These are phyloP conservation scores for Eurystomus gularis DNA, from an alignment of 2,113 vertebrate species.

Conservation along the genomic window DNA sequence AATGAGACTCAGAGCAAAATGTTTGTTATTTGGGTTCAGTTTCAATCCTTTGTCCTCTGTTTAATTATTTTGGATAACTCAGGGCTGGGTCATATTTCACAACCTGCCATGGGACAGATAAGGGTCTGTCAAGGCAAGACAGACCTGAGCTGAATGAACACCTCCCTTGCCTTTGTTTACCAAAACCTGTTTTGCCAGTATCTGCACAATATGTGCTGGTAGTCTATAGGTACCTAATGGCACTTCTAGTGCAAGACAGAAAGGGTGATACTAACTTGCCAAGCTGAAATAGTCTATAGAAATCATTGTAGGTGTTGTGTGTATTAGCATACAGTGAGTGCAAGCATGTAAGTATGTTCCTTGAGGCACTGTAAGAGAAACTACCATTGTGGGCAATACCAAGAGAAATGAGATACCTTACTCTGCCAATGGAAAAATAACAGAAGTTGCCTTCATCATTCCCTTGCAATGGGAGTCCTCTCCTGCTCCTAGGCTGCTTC, in stretches of 20 bases:
- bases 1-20: too few relatives aligned
- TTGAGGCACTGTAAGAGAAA: not conserved
- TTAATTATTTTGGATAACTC: too few relatives aligned
- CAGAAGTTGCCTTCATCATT: not conserved
- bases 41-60: too few relatives aligned
- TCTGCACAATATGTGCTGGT: not conserved
- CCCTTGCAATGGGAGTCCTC: not conserved
- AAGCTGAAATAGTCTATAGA: not conserved
- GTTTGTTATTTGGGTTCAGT: too few relatives aligned
- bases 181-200: too few relatives aligned
- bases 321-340: fast-evolving
- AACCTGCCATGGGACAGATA: too few relatives aligned
- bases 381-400: not conserved
- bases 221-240: not conserved
- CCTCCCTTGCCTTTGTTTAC: too few relatives aligned
- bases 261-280: not conserved
- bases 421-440: not conserved
- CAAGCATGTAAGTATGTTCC: not conserved
- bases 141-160: too few relatives aligned
- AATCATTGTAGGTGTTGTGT: not conserved
- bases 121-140: too few relatives aligned
- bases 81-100: too few relatives aligned
- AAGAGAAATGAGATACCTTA: not conserved
- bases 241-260: not conserved
- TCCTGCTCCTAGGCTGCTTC: not conserved